These are phyloP conservation scores for Andrena minutula DNA, from an alignment of 2,888 invertebrate species.

Conservation along the genomic window DNA sequence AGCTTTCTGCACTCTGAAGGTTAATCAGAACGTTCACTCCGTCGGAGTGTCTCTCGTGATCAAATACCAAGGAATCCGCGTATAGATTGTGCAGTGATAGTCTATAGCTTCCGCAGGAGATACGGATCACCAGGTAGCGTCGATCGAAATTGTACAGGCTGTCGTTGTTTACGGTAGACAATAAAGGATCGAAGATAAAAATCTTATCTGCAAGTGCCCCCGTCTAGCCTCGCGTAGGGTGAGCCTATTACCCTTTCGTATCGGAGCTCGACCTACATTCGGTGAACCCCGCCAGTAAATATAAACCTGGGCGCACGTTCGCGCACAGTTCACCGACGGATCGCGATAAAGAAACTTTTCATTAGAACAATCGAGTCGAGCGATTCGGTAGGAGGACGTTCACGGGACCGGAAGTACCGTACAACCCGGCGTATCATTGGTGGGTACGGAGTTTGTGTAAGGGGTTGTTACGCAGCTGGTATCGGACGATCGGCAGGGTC, in stretches of 20 bases:
- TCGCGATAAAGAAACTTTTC: conserved; percentile 34
- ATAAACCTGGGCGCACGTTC: conserved; percentile 32
- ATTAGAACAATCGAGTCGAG: conserved; percentile 19
- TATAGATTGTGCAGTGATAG: neutral
- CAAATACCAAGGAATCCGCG: conserved; percentile 25
- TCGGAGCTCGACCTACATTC: conserved; percentile 53
- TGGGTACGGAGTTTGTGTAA: neutral
- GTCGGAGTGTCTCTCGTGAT: neutral
- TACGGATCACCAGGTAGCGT: conserved; percentile 1
- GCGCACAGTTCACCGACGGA: neutral
- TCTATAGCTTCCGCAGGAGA: neutral
- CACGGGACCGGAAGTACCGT: conserved; percentile 1
- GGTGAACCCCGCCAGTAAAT: conserved; percentile 35
- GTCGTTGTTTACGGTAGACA: conserved; percentile 42
- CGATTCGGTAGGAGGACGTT: too few species aligned
- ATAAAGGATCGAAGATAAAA: conserved; percentile 41
- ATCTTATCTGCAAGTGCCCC: conserved; percentile 40
- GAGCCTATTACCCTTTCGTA: conserved; percentile 37
- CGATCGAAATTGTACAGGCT: conserved; percentile 21
- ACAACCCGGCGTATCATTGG: neutral
- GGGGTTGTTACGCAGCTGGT: neutral
- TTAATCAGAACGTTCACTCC: too few species aligned
- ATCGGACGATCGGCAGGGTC: neutral
- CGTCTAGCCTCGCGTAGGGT: conserved; percentile 12
- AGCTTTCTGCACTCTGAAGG: too few species aligned